These are phyloP conservation scores for Oscheius sp. DNA, from an alignment of 2,888 invertebrate genomes.

Conservation along the genomic window DNA sequence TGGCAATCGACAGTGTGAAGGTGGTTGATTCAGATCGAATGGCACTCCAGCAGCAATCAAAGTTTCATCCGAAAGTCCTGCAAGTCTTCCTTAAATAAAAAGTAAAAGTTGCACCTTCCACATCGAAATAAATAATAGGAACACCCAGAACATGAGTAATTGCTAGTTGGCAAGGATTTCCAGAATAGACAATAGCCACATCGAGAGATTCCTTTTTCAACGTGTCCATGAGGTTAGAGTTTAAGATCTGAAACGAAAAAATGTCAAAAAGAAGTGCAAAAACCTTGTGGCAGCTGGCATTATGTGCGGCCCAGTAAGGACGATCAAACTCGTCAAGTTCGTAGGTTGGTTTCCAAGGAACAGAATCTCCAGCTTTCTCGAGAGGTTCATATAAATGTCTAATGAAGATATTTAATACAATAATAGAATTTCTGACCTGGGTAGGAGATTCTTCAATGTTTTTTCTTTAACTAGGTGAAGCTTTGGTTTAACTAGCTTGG, in stretches of 20 bases:
- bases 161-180: slow-evolving; percentile 68
- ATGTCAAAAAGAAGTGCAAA: too few species aligned
- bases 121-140: slow-evolving; percentile 67
- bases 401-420: not conserved
- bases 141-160: slow-evolving; percentile 65
- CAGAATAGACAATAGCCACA: slow-evolving; percentile 65
- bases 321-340: slow-evolving; percentile 53
- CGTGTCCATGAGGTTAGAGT: slow-evolving; percentile 66
- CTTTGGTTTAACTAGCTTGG: slow-evolving; percentile 65
- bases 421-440: slow-evolving; percentile 44
- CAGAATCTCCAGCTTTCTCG: slow-evolving; percentile 53
- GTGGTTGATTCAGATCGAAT: slow-evolving; percentile 41
- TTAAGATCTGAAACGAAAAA: slow-evolving; percentile 55
- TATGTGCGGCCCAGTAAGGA: slow-evolving; percentile 66
- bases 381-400: slow-evolving; percentile 59
- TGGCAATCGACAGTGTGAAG: slow-evolving; percentile 43
- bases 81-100: not conserved
- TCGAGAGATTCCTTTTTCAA: slow-evolving; percentile 64
- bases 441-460: slow-evolving; percentile 65
- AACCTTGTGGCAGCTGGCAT: slow-evolving; percentile 66
- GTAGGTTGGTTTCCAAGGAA: slow-evolving; percentile 63
- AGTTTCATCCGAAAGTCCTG: slow-evolving; percentile 66
- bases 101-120: slow-evolving; percentile 48
- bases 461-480: slow-evolving; percentile 68
- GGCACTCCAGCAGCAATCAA: slow-evolving; percentile 62